Evolutionary conservation across 2,797 vertebrate species (phyloP).

Genomic region (Phaenicophaeus curvirostris): DNA sequence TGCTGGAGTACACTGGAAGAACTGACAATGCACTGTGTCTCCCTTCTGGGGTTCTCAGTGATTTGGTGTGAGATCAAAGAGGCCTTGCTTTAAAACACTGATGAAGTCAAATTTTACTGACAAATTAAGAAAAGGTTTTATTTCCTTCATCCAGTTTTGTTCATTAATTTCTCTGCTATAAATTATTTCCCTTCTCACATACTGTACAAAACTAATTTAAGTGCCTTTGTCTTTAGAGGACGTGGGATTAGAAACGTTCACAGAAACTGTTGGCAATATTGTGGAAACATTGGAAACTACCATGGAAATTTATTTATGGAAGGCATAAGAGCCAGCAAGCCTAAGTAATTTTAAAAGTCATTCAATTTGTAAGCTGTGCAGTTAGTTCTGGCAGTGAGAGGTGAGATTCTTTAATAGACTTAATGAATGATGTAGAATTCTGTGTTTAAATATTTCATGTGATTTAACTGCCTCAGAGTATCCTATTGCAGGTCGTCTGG

Average conservation of each 20-base stretch:
- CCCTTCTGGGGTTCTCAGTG: not conserved
- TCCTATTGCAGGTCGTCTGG: not conserved
- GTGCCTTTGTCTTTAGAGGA: not conserved
- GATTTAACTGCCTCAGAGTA: not conserved
- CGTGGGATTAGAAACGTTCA: not conserved
- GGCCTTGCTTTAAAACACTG: not conserved
- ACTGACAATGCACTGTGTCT: not conserved
- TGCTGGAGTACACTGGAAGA: not conserved
- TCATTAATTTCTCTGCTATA: not conserved
- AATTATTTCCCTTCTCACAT: not conserved
- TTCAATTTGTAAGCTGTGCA: not conserved
- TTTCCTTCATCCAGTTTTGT: not conserved
- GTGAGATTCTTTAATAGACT: not conserved
- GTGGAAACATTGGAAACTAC: not conserved
- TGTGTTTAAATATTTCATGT: constrained; percentile 35
- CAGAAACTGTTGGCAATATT: not conserved
- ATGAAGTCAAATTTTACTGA: not conserved
- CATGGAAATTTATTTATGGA: not conserved
- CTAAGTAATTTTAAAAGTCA: not conserved
- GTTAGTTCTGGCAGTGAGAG: not conserved
- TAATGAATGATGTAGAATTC: not conserved
- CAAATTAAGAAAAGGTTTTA: not conserved
- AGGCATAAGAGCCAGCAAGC: not conserved
- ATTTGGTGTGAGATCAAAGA: not conserved
- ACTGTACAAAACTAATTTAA: not conserved